Evolutionary conservation across 2,888 invertebrate species (phyloP), one percentile per base, ranked within the genome.

Genomic region (Epinotia brunnichana): DNA sequence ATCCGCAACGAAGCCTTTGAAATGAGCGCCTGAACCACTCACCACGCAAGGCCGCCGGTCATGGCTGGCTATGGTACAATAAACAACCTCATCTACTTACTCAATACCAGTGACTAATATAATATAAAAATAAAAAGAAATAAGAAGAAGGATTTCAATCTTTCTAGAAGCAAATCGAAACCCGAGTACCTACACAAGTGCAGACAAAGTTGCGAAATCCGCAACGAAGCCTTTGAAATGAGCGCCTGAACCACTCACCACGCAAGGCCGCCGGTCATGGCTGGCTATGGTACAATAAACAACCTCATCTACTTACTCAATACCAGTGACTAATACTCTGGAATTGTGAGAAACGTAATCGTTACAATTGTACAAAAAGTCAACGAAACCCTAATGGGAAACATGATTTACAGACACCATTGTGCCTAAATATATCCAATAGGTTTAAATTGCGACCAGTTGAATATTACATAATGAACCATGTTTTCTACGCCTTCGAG

Each of bases 211-310:
- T 87, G 82, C 82, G 87, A 87, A 90, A 90, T 78, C 77, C 81
- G 79, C 74, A 77, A 76, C 81, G 82, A 87, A 87, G 85, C 85
- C 84, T 87, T 87, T 85, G 78, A 83, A 83, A 80, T 77, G 77
- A 85, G 79, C 80, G 80, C 77, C 80, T 78, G 84, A 81, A 82
- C 89, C 92, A 83, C 84, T 91, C 91, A 89, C 91, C 81, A 78
- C 79, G 82, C 85, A 91, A 91, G 91, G 92, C 88, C 85, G 79
- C 75, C 83, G 86, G 91, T 91, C 91, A 91, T 80, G 91, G 90
- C 86, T 87, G 90, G 88, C 83, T 86, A 89, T 88, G 87, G 89
- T 85, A 78, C 89, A 81, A 88, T 79, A 85, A 85, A 76, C 75
- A 78, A 77, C 77, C 79, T 76, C 78, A 80, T 76, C 77, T 78